Conservation (phyloP, 2,888 invertebrate species). For the Melieria omissa region DNA sequence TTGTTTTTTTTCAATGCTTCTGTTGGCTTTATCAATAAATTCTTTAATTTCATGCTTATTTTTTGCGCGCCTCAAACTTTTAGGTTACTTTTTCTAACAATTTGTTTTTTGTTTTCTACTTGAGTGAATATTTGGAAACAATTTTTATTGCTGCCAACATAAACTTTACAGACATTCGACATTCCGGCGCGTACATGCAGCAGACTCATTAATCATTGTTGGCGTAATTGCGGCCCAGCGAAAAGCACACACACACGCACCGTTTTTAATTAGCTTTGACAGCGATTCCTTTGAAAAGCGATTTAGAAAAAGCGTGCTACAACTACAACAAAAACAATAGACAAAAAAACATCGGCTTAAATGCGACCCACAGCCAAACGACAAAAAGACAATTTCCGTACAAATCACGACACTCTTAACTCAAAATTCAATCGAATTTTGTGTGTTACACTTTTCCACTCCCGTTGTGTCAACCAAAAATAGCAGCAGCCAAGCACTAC, state of each 20-base stretch:
- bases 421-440: conserved; percentile 2
- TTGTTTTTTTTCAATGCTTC: too few species aligned
- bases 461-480: background rate
- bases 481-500: background rate
- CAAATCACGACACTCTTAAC: conserved; percentile 1
- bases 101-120: background rate
- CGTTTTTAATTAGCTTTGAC: background rate
- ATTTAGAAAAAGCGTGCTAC: too few species aligned
- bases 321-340: too few species aligned
- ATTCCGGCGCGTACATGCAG: too few species aligned
- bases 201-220: background rate
- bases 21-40: too few species aligned
- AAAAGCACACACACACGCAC: background rate
- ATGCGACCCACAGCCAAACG: background rate
- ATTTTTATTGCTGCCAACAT: background rate
- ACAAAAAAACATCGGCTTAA: too few species aligned
- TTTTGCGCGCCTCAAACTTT: too few species aligned
- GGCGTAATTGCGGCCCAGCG: background rate
- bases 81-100: too few species aligned
- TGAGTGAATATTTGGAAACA: background rate
- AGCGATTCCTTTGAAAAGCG: background rate
- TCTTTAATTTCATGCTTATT: too few species aligned
- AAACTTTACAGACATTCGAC: background rate
- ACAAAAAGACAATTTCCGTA: background rate
- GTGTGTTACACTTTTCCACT: background rate